Conservation (phyloP, 2,797 vertebrate species). For the Luscinia luscinia region DNA sequence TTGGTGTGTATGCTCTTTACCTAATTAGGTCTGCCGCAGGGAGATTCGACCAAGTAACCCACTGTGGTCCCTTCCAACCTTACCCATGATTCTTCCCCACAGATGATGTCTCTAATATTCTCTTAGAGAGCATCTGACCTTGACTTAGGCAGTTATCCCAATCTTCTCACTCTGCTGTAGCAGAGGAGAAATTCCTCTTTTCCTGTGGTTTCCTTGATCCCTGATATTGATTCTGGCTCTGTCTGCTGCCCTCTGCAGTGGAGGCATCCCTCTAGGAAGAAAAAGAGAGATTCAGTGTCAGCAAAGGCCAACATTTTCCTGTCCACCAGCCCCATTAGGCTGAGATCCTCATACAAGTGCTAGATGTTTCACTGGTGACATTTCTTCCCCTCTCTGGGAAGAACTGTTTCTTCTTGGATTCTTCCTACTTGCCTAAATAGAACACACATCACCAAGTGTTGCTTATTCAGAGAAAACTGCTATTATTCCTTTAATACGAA, state of each 20-base stretch:
- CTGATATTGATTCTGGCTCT: not conserved
- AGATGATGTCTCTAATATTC: not conserved
- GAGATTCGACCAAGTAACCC: not conserved
- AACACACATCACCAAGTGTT: not conserved
- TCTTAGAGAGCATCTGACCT: not conserved
- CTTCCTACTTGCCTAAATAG: not conserved
- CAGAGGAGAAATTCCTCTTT: not conserved
- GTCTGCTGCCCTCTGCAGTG: not conserved
- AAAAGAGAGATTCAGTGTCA: not conserved
- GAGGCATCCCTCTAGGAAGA: not conserved
- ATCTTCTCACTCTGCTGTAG: not conserved
- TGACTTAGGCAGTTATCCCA: not conserved
- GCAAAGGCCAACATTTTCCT: not conserved
- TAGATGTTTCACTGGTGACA: not conserved
- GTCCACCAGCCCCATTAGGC: not conserved
- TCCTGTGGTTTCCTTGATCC: not conserved
- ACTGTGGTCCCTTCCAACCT: not conserved
- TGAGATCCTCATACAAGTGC: not conserved
- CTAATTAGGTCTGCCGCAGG: not conserved
- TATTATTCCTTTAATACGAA: not conserved
- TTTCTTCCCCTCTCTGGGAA: not conserved
- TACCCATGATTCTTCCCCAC: not conserved
- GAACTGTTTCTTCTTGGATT: not conserved
- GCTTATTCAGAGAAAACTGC: not conserved
- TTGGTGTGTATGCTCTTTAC: not conserved